These are phyloP conservation scores for Frankliniella fusca DNA, from an alignment of 2,888 invertebrate species.

Conservation along the genomic window DNA sequence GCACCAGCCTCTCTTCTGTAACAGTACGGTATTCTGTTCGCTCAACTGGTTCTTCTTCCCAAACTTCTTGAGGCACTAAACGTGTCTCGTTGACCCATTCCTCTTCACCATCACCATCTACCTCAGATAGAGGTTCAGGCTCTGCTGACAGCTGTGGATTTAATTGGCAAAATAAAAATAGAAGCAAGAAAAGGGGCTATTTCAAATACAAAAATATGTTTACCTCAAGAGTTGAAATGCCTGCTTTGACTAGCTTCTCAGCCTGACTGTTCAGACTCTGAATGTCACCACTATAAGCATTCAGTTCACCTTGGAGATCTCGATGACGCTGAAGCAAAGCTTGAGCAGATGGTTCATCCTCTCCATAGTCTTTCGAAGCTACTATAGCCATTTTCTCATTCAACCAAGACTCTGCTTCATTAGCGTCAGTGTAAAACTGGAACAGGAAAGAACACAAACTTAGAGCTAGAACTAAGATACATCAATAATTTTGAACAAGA, in stretches of 20 bases:
- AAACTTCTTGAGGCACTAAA: slow-evolving; percentile 84
- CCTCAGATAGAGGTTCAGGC: slow-evolving; percentile 53
- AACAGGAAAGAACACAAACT: slow-evolving; percentile 27
- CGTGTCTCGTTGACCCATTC: slow-evolving; percentile 75
- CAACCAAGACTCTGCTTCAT: slow-evolving; percentile 97
- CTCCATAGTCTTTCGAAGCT: slow-evolving; percentile 83
- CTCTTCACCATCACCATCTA: slow-evolving; percentile 54
- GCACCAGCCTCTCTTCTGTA: slow-evolving; percentile 78
- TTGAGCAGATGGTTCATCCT: slow-evolving; percentile 86
- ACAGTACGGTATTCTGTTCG: slow-evolving; percentile 79
- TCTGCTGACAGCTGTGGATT: slow-evolving; percentile 55
- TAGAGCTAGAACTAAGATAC: neutral
- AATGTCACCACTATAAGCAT: slow-evolving; percentile 83
- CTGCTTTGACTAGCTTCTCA: slow-evolving; percentile 66
- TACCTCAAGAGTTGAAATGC: slow-evolving; percentile 64
- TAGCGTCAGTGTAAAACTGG: slow-evolving; percentile 92
- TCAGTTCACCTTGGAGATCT: slow-evolving; percentile 81
- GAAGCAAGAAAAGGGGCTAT: neutral
- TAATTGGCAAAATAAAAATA: neutral
- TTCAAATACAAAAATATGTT: slow-evolving; percentile 40
- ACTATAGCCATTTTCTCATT: slow-evolving; percentile 92
- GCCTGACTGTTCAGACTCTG: slow-evolving; percentile 75
- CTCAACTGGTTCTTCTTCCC: slow-evolving; percentile 88
- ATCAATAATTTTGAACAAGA: neutral
- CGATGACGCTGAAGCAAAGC: slow-evolving; percentile 82